Percentiles rank a stretch among this genome's conserved stretches.
Conservation (phyloP, 2,113 vertebrate genomes). For the Mixornis gularis region DNA sequence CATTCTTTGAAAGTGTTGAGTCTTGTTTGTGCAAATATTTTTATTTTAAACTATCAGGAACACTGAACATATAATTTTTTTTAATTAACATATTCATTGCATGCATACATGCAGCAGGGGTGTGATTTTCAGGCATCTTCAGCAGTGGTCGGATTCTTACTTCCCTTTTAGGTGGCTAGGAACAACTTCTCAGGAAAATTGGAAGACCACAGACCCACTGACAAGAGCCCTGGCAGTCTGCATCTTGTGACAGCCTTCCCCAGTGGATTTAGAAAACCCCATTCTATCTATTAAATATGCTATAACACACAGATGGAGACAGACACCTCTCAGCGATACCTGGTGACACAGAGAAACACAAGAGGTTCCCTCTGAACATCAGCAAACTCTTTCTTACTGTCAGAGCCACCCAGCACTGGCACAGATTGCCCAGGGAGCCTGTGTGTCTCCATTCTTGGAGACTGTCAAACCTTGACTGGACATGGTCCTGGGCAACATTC, state of each 20-base stretch:
- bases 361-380: not conserved
- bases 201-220: not conserved
- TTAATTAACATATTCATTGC: not conserved
- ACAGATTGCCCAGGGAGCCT: not conserved
- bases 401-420: accelerated
- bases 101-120: accelerated
- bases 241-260: not conserved
- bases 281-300: not conserved
- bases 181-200: not conserved
- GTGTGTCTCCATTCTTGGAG: not conserved
- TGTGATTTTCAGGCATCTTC: not conserved
- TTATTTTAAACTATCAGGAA: not conserved
- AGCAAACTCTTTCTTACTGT: not conserved
- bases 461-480: not conserved
- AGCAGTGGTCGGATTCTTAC: not conserved
- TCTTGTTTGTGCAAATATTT: not conserved
- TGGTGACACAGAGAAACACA: not conserved
- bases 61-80: not conserved
- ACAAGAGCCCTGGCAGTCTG: not conserved
- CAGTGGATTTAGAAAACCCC: not conserved
- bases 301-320: not conserved
- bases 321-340: not conserved
- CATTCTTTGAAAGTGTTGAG: not conserved
- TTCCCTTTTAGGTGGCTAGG: not conserved
- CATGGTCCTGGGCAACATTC: not conserved